phyloP scores from a whole-genome alignment of 2,888 invertebrate species.

The Nomada goodeniana region DNA sequence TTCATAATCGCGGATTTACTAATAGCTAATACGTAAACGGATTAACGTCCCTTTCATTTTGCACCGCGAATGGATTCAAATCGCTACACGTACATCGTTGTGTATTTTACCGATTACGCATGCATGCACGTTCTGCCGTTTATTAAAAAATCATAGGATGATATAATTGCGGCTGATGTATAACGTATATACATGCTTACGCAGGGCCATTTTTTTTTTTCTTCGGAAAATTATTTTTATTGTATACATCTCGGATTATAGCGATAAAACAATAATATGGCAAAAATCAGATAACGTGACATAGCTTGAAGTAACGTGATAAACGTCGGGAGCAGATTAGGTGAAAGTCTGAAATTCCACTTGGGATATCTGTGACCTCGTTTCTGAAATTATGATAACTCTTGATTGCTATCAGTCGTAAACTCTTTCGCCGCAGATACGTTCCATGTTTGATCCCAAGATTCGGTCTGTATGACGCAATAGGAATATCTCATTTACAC shows the following conservation, averaged over 20 bases:
- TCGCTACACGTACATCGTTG: conserved; percentile 15
- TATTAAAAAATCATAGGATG: conserved; percentile 35
- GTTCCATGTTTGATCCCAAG: conserved; percentile 8
- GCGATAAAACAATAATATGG: conserved; percentile 33
- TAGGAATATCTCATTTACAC: conserved; percentile 15
- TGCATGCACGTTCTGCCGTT: conserved; percentile 17
- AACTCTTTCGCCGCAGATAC: background rate
- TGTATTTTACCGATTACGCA: conserved; percentile 30
- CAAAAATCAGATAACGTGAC: conserved; percentile 35
- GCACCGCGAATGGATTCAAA: conserved; percentile 29
- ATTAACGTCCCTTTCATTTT: background rate
- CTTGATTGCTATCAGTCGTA: background rate
- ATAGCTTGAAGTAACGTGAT: conserved; percentile 11
- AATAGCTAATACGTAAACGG: no score
- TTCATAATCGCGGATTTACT: no score
- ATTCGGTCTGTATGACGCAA: background rate
- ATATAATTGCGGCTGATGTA: background rate
- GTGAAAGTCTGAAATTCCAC: conserved; percentile 56
- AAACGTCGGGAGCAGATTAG: conserved; percentile 38
- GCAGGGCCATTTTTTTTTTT: background rate
- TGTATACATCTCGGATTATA: conserved; percentile 28
- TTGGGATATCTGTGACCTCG: conserved; percentile 43
- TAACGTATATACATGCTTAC: no score
- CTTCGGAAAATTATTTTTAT: conserved; percentile 11
- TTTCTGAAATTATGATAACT: conserved; percentile 36